phyloP scores from a whole-genome alignment of 1,140 invertebrate species.

The Portunus trituberculatus region DNA sequence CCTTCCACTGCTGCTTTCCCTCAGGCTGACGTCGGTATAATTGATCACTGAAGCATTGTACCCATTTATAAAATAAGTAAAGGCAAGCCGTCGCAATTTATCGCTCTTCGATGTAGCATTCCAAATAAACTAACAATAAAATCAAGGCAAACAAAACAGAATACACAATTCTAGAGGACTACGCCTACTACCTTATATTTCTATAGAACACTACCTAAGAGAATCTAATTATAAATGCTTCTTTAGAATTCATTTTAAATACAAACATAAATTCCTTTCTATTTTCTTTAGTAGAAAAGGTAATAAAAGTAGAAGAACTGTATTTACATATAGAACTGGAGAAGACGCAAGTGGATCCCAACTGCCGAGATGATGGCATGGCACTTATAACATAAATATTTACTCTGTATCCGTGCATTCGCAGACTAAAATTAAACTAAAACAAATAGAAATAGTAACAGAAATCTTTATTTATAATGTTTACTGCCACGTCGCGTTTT shows the following conservation, averaged over 20 bases:
- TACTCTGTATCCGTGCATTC: background rate
- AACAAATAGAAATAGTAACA: background rate
- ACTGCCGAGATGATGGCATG: constrained; percentile 42
- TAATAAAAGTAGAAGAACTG: constrained; percentile 72
- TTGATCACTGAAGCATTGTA: constrained; percentile 70
- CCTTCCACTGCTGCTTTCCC: background rate
- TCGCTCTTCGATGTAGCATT: constrained; percentile 72
- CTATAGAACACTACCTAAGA: constrained; percentile 73
- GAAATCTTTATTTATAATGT: background rate
- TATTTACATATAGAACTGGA: constrained; percentile 62
- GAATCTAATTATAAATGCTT: constrained; percentile 75
- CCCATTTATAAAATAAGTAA: constrained; percentile 71
- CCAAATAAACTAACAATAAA: constrained; percentile 74
- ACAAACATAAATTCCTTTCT: constrained; percentile 75
- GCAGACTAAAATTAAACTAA: background rate
- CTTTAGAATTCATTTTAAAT: constrained; percentile 75
- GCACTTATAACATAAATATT: constrained; percentile 44
- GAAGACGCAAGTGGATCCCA: constrained; percentile 49
- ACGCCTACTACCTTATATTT: constrained; percentile 65
- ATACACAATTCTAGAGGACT: constrained; percentile 71
- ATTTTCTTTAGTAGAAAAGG: constrained; percentile 74
- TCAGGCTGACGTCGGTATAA: background rate
- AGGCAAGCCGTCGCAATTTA: constrained; percentile 66
- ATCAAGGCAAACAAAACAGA: constrained; percentile 73
- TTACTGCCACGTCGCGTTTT: background rate